Evolutionary conservation across 2,797 vertebrate genomes (phyloP).

Genomic region (Chiropotes sagulatus): DNA sequence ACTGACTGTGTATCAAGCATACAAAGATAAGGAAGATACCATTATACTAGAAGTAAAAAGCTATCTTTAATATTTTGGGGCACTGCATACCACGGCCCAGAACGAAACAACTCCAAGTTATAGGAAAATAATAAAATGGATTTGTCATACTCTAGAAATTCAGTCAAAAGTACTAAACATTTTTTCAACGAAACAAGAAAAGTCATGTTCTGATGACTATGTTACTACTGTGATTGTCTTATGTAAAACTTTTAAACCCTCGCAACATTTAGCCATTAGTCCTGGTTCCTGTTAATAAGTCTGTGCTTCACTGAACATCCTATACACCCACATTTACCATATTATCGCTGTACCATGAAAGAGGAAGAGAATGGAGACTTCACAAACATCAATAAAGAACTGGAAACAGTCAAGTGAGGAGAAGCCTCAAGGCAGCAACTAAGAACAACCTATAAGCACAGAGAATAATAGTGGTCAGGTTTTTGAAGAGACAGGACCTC

Average conservation of each 20-base stretch:
- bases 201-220: not conserved
- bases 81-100: not conserved
- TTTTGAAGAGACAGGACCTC: not conserved
- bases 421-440: not conserved
- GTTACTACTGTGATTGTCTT: not conserved
- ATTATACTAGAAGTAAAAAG: not conserved
- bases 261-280: not conserved
- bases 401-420: not conserved
- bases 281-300: not conserved
- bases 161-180: conserved; percentile 13
- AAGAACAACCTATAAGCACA: not conserved
- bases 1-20: not conserved
- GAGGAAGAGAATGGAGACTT: not conserved
- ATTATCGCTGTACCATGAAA: not conserved
- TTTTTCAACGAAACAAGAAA: not conserved
- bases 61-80: not conserved
- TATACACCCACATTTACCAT: not conserved
- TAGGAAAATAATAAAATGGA: not conserved
- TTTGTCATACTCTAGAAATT: not conserved
- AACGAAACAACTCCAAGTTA: not conserved
- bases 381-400: not conserved
- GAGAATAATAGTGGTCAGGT: not conserved
- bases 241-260: not conserved
- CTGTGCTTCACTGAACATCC: not conserved
- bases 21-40: not conserved